Evolutionary conservation across 1,140 invertebrate genomes (phyloP).

Genomic region (Sycophaga agraensis): DNA sequence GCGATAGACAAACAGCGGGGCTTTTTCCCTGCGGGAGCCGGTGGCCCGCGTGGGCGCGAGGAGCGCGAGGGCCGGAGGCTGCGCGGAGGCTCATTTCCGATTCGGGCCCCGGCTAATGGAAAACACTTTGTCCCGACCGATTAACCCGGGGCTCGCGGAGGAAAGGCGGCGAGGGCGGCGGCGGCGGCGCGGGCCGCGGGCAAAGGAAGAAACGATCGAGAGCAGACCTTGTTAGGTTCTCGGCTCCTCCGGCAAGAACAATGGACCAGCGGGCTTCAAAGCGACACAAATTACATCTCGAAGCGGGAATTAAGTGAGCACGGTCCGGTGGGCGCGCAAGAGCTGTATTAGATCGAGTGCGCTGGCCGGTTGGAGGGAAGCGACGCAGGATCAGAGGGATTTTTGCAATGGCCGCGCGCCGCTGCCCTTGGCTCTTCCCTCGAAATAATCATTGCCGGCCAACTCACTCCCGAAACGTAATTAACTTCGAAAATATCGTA

Average conservation of each 20-base stretch:
- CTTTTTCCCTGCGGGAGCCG: too few relatives aligned
- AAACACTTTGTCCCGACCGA: slow-evolving; percentile 16
- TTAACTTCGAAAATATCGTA: slow-evolving; percentile 32
- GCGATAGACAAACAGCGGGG: too few relatives aligned
- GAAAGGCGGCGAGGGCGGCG: neutral
- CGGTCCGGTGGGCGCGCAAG: slow-evolving; percentile 30
- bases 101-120: neutral
- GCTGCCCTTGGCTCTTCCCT: neutral
- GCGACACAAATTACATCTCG: slow-evolving; percentile 46
- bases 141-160: slow-evolving; percentile 22
- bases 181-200: neutral
- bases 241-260: slow-evolving; percentile 33
- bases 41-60: too few relatives aligned
- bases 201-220: slow-evolving; percentile 19
- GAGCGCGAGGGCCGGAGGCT: too few relatives aligned
- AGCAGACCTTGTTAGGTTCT: slow-evolving; percentile 25
- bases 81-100: too few relatives aligned
- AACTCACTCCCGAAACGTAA: slow-evolving; percentile 30
- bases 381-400: slow-evolving; percentile 24
- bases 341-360: too few relatives aligned
- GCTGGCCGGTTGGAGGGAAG: too few relatives aligned
- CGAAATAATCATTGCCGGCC: slow-evolving; percentile 25
- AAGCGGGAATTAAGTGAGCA: slow-evolving; percentile 46
- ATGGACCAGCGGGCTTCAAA: slow-evolving; percentile 38
- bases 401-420: slow-evolving; percentile 21